Base-by-base conservation (phyloP, 2,113 vertebrate genomes). In the Nesoenas mayeri region DNA sequence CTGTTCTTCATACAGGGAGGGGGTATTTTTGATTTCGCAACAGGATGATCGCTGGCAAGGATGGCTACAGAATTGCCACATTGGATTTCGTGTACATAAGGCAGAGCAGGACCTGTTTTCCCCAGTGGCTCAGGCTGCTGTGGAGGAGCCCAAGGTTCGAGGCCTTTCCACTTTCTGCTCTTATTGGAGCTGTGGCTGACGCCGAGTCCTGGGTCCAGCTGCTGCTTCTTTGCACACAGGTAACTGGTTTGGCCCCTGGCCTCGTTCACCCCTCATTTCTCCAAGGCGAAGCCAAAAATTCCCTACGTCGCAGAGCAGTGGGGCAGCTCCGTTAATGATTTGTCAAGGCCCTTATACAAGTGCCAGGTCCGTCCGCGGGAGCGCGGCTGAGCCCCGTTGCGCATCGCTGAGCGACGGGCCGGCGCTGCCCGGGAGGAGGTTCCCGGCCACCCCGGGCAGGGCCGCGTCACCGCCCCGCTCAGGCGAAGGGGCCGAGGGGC, bases 81-180 rank as follows among this genome's bases (percentile, higher is more conserved):
- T 7, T 4, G 34, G 14, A 7, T 34, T 42, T 36, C 16, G 44
- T 7, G 74, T 13, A 53, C 38, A 5, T 2, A 24, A 14, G 24
- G 34, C 25, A 5, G 36, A 40, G 51, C 36, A 29, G 54, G 25
- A 12, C 16, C 18, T 4, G 9, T 38, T 26, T 40, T 51, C 51
- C 25, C 28, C 60, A 13, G 50, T 3, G 0, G 14, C 3, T 2
- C 60, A 26, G n/a, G 42, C 56, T 50, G 57, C 29, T 25, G 20
- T 3, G 28, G 9, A 32, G 11, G 11, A 73, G n/a, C 40, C 12
- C 25, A 6, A 42, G 36, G n/a, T 47, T 18, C 0, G 1, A 42
- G 24, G 16, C 10, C 22, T 25, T 24, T 13, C 5, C 47, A 0
- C 32, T 1, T 20, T 3, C 10, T 1, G 1, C 51, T 2, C 17